Conservation (phyloP, 2,797 vertebrate genomes). For the Thamnophis elegans region DNA sequence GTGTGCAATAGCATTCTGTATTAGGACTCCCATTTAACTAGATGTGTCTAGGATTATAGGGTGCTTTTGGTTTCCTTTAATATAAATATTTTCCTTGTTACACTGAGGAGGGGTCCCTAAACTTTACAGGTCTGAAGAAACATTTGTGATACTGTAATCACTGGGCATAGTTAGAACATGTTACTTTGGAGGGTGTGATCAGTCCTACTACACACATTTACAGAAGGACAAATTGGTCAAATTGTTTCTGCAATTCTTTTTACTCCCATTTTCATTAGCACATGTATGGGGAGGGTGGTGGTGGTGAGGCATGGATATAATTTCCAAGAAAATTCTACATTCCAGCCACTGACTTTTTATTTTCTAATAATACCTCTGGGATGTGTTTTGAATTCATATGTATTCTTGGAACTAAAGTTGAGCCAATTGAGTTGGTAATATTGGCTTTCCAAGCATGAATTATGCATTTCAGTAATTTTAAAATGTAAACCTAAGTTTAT, state of each 20-base stretch:
- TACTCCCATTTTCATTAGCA: background rate
- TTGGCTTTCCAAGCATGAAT: background rate
- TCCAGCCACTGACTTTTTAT: background rate
- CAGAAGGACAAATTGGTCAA: background rate
- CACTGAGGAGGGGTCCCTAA: background rate
- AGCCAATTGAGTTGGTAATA: background rate
- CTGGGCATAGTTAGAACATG: background rate
- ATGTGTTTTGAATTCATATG: background rate
- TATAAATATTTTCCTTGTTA: background rate
- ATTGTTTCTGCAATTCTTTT: background rate
- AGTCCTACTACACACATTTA: background rate
- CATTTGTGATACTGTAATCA: background rate
- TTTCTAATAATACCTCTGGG: background rate
- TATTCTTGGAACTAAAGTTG: background rate
- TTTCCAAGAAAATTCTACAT: background rate
- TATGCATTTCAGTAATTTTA: background rate
- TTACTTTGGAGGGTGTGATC: background rate
- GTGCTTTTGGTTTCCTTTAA: background rate
- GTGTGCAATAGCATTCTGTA: background rate
- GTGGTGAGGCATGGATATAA: background rate
- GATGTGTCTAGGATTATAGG: background rate
- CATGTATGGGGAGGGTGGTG: fast-evolving
- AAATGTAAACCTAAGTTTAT: background rate
- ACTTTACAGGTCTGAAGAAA: background rate
- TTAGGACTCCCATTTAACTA: background rate